Percentiles rank a stretch among this genome's conserved stretches.
These are phyloP conservation scores for Drosophila recens DNA, from an alignment of 2,888 invertebrate species.

Conservation along the genomic window DNA sequence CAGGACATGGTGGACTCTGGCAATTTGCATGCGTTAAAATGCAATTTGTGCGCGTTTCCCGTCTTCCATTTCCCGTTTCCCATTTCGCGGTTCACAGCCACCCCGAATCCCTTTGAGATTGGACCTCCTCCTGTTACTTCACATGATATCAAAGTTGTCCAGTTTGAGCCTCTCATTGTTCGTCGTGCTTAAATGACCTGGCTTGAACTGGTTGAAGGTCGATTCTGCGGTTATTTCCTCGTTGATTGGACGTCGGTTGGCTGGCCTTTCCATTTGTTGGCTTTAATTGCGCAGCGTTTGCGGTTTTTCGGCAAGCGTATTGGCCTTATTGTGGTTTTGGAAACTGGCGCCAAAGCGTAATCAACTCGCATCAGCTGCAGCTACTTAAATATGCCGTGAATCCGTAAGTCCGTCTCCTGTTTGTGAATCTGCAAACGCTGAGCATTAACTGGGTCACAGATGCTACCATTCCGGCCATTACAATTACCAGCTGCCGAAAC, in stretches of 20 bases:
- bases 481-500: conserved; percentile 21
- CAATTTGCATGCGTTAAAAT: conserved; percentile 82
- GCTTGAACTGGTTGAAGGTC: conserved; percentile 8
- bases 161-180: conserved; percentile 22
- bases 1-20: conserved; percentile 51
- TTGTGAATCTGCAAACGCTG: neutral
- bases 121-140: conserved; percentile 1
- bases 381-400: conserved; percentile 38
- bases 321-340: conserved; percentile 69
- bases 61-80: conserved; percentile 34
- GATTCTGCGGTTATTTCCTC: conserved; percentile 24
- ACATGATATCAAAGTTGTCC: conserved; percentile 3
- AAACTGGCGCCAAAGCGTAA: conserved; percentile 45
- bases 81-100: neutral
- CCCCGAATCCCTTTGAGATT: conserved; percentile 49
- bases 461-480: conserved; percentile 27
- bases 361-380: conserved; percentile 53
- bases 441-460: conserved; percentile 68
- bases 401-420: neutral
- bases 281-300: conserved; percentile 68
- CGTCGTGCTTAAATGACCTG: conserved; percentile 7
- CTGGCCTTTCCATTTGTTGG: conserved; percentile 58
- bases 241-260: conserved; percentile 61
- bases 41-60: conserved; percentile 78
- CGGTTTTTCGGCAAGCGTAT: conserved; percentile 46